A percentile compares a stretch with the other conserved stretches of the same genome.
These are phyloP conservation scores for Podarcis muralis DNA, from an alignment of 2,113 vertebrate species.

Conservation along the genomic window DNA sequence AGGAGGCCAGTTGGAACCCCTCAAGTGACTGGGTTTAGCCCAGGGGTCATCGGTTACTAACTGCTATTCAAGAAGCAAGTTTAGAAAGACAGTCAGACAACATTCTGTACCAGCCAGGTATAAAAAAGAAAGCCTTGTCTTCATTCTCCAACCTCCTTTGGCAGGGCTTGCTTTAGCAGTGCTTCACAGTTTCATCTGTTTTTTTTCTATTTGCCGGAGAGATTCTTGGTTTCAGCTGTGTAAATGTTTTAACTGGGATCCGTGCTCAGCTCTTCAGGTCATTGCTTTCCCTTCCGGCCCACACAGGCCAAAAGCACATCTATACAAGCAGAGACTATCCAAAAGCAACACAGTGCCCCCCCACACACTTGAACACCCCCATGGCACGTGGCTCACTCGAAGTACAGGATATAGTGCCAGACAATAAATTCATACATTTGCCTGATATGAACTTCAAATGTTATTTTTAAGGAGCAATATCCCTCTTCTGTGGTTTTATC, in stretches of 20 bases:
- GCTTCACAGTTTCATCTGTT: conserved; percentile 55
- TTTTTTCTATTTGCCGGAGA: conserved; percentile 57
- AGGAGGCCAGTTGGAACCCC: neutral
- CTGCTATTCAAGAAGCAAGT: neutral
- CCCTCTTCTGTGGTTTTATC: neutral
- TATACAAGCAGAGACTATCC: conserved; percentile 57
- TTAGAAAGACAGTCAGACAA: neutral
- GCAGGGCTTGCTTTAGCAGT: conserved; percentile 25
- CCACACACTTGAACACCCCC: conserved; percentile 53
- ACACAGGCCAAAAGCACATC: conserved; percentile 65
- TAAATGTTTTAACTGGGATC: conserved; percentile 74
- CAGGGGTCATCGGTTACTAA: neutral
- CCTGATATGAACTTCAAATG: conserved; percentile 54
- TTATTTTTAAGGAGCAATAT: conserved; percentile 31
- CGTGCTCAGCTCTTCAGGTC: conserved; percentile 63
- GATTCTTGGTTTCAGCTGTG: conserved; percentile 69
- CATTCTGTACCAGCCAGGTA: conserved; percentile 6
- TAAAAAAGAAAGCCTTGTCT: conserved; percentile 42
- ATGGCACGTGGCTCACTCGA: conserved; percentile 59
- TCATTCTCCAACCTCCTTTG: conserved; percentile 29
- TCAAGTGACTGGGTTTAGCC: neutral
- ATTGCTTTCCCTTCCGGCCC: conserved; percentile 62
- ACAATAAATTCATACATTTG: conserved; percentile 48
- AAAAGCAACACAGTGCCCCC: conserved; percentile 60
- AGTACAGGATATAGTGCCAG: conserved; percentile 48